These are phyloP conservation scores for Amorpha juglandis DNA, from an alignment of 2,888 invertebrate genomes.

Conservation along the genomic window DNA sequence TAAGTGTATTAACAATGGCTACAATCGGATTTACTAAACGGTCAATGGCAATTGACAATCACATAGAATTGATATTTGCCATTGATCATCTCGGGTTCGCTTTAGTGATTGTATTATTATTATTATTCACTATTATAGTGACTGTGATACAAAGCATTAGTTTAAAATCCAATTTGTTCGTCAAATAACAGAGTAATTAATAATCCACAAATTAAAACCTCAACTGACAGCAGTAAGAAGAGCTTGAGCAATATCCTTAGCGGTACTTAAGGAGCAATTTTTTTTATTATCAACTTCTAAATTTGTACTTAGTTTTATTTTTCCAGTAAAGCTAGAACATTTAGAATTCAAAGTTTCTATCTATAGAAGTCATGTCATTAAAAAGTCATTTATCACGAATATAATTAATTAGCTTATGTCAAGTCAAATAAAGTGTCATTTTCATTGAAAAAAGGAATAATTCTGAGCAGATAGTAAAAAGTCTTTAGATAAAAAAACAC, in stretches of 20 bases:
- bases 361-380: neutral
- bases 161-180: too few species aligned
- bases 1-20: too few species aligned
- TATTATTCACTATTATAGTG: too few species aligned
- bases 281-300: neutral
- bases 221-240: neutral
- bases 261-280: neutral
- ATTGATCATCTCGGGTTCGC: too few species aligned
- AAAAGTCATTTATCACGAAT: neutral
- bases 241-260: neutral
- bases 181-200: too few species aligned
- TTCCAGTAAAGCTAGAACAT: neutral
- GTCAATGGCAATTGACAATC: too few species aligned
- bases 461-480: neutral
- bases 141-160: too few species aligned
- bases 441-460: neutral
- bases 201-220: too few species aligned
- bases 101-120: too few species aligned
- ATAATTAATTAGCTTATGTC: neutral
- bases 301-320: neutral
- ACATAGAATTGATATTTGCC: too few species aligned
- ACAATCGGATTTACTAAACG: too few species aligned
- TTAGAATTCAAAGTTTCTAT: neutral
- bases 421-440: neutral
- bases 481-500: too few species aligned